Conservation (phyloP, 1,140 invertebrate genomes). For the Drosophila ficusphila region DNA sequence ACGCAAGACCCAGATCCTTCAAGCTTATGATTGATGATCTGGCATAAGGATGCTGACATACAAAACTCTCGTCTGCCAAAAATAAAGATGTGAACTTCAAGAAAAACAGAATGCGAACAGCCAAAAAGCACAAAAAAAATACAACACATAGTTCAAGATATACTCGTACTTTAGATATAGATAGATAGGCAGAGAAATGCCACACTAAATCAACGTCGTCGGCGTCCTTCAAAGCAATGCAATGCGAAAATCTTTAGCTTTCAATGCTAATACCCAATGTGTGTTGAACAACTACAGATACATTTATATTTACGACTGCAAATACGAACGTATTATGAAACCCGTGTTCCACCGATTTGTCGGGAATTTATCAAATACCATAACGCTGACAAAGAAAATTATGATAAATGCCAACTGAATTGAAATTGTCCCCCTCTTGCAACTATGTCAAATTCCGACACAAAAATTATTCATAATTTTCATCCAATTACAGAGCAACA, state of each 20-base stretch:
- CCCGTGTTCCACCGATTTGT: conserved; percentile 38
- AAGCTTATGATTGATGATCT: conserved; percentile 22
- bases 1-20: conserved; percentile 20
- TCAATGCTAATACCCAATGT: conserved; percentile 65
- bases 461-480: conserved; percentile 51
- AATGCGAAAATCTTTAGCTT: conserved; percentile 63
- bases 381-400: conserved; percentile 36
- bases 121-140: conserved; percentile 1
- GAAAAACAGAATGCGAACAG: conserved; percentile 47
- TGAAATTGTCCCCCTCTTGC: neutral
- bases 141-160: conserved; percentile 22
- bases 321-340: conserved; percentile 36
- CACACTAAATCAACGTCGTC: conserved; percentile 66
- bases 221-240: conserved; percentile 74
- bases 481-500: conserved; percentile 37
- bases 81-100: conserved; percentile 63
- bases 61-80: conserved; percentile 41
- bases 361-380: conserved; percentile 30
- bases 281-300: conserved; percentile 24
- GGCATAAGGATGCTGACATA: conserved; percentile 19
- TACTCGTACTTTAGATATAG: conserved; percentile 47
- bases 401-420: conserved; percentile 43
- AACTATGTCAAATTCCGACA: conserved; percentile 42
- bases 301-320: neutral
- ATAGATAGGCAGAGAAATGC: conserved; percentile 50